Base-by-base conservation (phyloP, 2,888 invertebrate genomes). In the Xestia c-nigrum region DNA sequence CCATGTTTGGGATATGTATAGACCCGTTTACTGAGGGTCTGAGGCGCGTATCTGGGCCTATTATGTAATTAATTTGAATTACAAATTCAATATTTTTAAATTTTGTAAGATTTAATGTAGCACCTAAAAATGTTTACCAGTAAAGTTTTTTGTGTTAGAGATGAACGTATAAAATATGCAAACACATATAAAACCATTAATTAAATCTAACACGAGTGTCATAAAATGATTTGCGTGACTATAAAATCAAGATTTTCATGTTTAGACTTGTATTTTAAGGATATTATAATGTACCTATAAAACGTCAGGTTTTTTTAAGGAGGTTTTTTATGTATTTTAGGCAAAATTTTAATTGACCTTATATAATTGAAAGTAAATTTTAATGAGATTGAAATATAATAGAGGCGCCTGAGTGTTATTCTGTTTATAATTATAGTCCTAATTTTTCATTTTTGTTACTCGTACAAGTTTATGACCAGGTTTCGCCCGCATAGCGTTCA, bases 131-230 rank as follows among this genome's bases (percentile, higher is more conserved):
- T 38, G 9, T 38, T 19, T 31, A 16, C 5, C n/a, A 19, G n/a
- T 21, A n/a, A 63, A 19, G 14, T n/a, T 69, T 52, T 77, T 43
- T 57, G 57, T 57, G 12, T 24, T 3, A 50, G 19, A 24, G n/a
- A 19, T 50, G 64, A 24, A 50, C 12, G 19, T 80, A 31, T 24
- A 40, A 24, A 57, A 43, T 57, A 63, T 24, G 40, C 31, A 46
- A 31, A 64, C 16, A 47, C 7, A n/a, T 50, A 80, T 72, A 63
- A 63, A 71, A 40, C 43, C 3, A 55, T 52, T 71, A 79, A 40
- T 46, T 31, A 43, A 40, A 52, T n/a, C n/a, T 57, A 38, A 16
- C 50, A 43, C 31, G 50, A 76, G 31, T 24, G n/a, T n/a, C 38
- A 31, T 69, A 38, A 52, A 79, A 19, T 46, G 10, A 78, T 78